Base-by-base conservation (phyloP, 2,797 vertebrate species). In the Mastacembelus armatus region DNA sequence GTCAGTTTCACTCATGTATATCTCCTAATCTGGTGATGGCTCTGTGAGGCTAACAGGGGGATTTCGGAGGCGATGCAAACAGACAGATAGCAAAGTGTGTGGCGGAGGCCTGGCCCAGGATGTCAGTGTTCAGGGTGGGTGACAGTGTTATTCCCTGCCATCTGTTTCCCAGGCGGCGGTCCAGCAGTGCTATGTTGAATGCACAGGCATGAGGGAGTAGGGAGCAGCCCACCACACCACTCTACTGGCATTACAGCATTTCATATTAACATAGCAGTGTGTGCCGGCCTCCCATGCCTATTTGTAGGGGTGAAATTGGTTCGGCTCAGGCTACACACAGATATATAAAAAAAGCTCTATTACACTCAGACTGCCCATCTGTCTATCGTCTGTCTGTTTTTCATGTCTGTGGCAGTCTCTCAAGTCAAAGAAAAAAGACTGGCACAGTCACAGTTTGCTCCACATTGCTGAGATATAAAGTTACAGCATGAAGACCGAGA, bases 111-210 rank as follows among this genome's bases (percentile, higher is more conserved):
- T 78, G 83, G 84, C 71, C 89, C 80, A 85, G 86, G 88, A 88
- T 91, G 90, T 91, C 88, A 82, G 81, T 63, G 75, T 85, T 91
- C 83, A 83, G 88, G 85, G 88, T 90, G 87, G 89, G 86, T 90
- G 88, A 88, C 88, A 85, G 88, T 89, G 89, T 92, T 90, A 84
- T 91, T 90, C 86, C 78, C 84, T 85, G 84, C 94, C 93, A 94
- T 95, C 93, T 95, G 94, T 92, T 88, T 88, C 88, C 51, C 89
- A 91, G 92, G 92, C 92, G 76, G 80, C 39, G 71, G 85, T 91
- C 92, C 91, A 93, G 83, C 83, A 89, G 80, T 48, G 74, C 78
- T 81, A 68, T 65, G 77, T 82, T 81, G 87, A 87, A 86, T 80
- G 74, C 84, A 85, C 54, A 68, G 81, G 85, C 77, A 47, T 69